Base-by-base conservation (phyloP, 2,113 vertebrate species). In the Saguinus imperator region DNA sequence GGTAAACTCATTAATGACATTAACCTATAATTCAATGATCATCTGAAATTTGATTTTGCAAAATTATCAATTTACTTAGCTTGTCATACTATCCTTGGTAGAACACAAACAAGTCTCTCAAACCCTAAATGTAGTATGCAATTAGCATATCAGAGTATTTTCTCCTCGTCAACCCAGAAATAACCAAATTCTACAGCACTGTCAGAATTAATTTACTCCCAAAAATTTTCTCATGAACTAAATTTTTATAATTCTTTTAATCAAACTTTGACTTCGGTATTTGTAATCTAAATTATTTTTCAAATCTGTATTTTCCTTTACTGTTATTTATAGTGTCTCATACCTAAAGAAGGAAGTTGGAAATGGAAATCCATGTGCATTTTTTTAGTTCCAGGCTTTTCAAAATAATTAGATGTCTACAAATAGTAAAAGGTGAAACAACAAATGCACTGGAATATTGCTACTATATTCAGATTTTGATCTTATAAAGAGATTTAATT, bases 401-500 rank as follows among this genome's bases (percentile, higher is more conserved):
- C 83, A 87, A 87, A 96, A 97, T 95, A 95, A 95, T 98, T 96
- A 96, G 85, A 89, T 16, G 43, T 94, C 82, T 93, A 48, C 55
- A 92, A 96, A 95, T 52, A 96, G 87, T 80, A 70, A 96, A 95
- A 97, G 92, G 89, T 92, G 50, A 92, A 96, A 82, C 20, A 92
- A 45, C 81, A 96, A 76, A 94, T 45, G 40, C 35, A 90, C 52
- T 43, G 5, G 18, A 94, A 95, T 68, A 88, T 75, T 95, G 87
- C 87, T 95, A 86, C 84, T 94, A 29, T 94, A 92, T 95, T 97
- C 92, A 97, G 93, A 97, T 94, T 97, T 96, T 97, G 95, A 98
- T 98, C 97, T 97, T 92, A 95, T 97, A 96, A 97, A 97, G 90
- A 97, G 91, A 98, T 97, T 97, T 98, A 98, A 98, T 98, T 98